Conservation (phyloP, 2,888 invertebrate genomes). For the Ornithoptera priamus region DNA sequence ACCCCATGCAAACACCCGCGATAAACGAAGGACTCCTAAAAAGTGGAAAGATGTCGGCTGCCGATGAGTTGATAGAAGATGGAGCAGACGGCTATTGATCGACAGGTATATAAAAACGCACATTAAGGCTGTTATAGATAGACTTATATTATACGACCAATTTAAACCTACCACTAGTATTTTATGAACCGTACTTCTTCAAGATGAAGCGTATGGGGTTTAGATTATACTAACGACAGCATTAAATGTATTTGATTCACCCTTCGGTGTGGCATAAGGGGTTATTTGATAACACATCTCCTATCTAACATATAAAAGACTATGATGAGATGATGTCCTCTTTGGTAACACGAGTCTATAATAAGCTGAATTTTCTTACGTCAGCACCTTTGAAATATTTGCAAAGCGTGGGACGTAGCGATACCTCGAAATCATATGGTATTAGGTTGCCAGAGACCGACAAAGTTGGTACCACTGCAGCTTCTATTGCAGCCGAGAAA, state of each 20-base stretch:
- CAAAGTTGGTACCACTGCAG: too few species aligned
- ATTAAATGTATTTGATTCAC: not conserved
- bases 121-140: too few species aligned
- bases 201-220: not conserved
- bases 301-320: not conserved
- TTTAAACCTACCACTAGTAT: not conserved
- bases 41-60: too few species aligned
- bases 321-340: not conserved
- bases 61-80: too few species aligned
- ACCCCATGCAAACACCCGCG: too few species aligned
- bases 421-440: not conserved
- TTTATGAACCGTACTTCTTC: not conserved
- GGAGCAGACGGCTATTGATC: too few species aligned
- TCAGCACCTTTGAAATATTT: not conserved
- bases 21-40: too few species aligned
- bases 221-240: not conserved
- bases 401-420: not conserved
- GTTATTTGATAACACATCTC: not conserved
- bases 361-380: not conserved
- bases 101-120: too few species aligned
- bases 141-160: not conserved
- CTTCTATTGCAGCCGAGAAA: too few species aligned
- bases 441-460: not conserved
- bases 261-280: not conserved
- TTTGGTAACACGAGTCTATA: not conserved